Evolutionary conservation across 2,113 vertebrate genomes (phyloP).

Genomic region (Callospermophilus lateralis): DNA sequence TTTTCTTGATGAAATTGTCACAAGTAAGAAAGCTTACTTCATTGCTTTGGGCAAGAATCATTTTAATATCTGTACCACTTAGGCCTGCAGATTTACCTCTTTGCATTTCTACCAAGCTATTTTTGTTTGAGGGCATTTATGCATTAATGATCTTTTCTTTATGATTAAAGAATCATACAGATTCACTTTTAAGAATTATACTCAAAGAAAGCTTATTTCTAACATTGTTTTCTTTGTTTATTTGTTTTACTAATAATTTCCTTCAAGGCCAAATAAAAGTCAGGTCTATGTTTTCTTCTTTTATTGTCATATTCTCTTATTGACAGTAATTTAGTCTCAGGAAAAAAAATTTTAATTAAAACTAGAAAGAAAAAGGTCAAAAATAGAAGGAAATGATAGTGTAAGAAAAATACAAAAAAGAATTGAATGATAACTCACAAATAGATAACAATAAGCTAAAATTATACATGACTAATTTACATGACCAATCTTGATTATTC

Average conservation of each 20-base stretch:
- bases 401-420: not conserved
- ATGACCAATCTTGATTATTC: conserved; percentile 22
- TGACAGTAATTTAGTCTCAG: not conserved
- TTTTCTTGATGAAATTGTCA: not conserved
- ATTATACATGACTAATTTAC: not conserved
- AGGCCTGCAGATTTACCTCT: not conserved
- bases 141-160: not conserved
- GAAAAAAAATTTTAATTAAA: not conserved
- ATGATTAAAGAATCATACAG: not conserved
- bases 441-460: not conserved
- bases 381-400: not conserved
- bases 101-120: not conserved
- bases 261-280: conserved; percentile 34
- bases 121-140: not conserved
- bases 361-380: not conserved
- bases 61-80: not conserved
- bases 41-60: conserved; percentile 67
- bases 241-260: conserved; percentile 53
- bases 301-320: no score
- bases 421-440: not conserved
- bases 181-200: not conserved
- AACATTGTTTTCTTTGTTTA: not conserved
- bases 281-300: conserved; percentile 7
- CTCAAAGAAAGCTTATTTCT: conserved; percentile 51
- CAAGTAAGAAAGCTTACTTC: not conserved